These are phyloP conservation scores for Psilopogon haemacephalus DNA, from an alignment of 2,113 vertebrate species.

Conservation along the genomic window DNA sequence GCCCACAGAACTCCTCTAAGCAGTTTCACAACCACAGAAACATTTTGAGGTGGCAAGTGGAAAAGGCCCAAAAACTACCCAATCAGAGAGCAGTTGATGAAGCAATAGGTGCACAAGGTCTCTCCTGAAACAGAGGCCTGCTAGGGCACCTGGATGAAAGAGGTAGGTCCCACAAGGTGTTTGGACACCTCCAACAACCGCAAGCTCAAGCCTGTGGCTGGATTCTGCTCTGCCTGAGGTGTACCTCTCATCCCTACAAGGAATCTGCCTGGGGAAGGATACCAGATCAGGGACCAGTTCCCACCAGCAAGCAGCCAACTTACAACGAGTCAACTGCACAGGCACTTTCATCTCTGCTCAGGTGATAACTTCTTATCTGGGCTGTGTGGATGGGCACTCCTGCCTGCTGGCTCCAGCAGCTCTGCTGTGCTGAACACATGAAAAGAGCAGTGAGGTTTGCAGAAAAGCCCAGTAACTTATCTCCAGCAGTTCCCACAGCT, in stretches of 20 bases:
- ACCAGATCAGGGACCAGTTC: background rate
- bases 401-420: background rate
- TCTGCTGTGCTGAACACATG: background rate
- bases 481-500: conserved; percentile 1
- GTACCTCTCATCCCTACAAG: accelerated
- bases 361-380: background rate
- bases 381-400: background rate
- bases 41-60: accelerated
- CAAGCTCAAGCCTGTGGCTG: background rate
- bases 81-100: background rate
- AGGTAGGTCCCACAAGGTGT: background rate
- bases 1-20: background rate
- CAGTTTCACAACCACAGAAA: background rate
- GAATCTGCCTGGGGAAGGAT: background rate
- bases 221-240: background rate
- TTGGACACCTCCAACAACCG: background rate
- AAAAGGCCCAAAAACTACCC: background rate
- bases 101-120: background rate
- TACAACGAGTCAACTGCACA: background rate
- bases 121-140: background rate
- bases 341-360: background rate
- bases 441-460: background rate
- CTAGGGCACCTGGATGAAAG: background rate
- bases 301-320: background rate
- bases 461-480: conserved; percentile 20